phyloP scores from a whole-genome alignment of 2,888 invertebrate species.

The Parelbella ahira region DNA sequence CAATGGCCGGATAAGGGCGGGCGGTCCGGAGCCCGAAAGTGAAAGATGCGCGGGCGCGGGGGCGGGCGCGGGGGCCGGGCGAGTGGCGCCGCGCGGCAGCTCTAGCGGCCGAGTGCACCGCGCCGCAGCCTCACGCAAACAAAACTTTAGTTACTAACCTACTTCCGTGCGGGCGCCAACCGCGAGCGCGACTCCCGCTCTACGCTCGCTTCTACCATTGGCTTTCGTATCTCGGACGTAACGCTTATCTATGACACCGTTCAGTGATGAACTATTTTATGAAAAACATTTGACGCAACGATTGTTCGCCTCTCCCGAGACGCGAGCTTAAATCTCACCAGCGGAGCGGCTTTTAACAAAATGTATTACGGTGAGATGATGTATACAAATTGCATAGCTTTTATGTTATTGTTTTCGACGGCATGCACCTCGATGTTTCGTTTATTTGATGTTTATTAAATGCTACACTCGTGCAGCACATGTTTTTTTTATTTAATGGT shows the following conservation, averaged over 20 bases:
- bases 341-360: slow-evolving; percentile 64
- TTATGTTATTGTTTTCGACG: slow-evolving; percentile 52
- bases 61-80: slow-evolving; percentile 36
- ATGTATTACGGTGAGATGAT: slow-evolving; percentile 79
- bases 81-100: slow-evolving; percentile 51
- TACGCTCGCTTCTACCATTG: slow-evolving; percentile 31
- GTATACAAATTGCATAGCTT: slow-evolving; percentile 61
- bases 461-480: too few relatives aligned
- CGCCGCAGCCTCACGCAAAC: slow-evolving; percentile 80
- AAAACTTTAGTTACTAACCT: slow-evolving; percentile 81
- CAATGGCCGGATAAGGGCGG: slow-evolving; percentile 46
- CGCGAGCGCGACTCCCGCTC: slow-evolving; percentile 56
- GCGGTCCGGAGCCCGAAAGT: slow-evolving; percentile 57
- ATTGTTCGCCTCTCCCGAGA: slow-evolving; percentile 36
- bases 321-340: slow-evolving; percentile 42
- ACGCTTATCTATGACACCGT: slow-evolving; percentile 52
- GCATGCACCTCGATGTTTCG: slow-evolving; percentile 60
- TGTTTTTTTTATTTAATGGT: too few relatives aligned
- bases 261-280: slow-evolving; percentile 66
- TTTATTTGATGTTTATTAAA: slow-evolving; percentile 27
- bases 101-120: slow-evolving; percentile 54
- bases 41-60: slow-evolving; percentile 63
- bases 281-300: slow-evolving; percentile 49
- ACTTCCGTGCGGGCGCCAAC: slow-evolving; percentile 79
- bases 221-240: slow-evolving; percentile 27